A percentile compares a stretch with the other conserved stretches of the same genome.
phyloP scores from a whole-genome alignment of 23 tunicate genomes.

The Botrylloides violaceus region DNA sequence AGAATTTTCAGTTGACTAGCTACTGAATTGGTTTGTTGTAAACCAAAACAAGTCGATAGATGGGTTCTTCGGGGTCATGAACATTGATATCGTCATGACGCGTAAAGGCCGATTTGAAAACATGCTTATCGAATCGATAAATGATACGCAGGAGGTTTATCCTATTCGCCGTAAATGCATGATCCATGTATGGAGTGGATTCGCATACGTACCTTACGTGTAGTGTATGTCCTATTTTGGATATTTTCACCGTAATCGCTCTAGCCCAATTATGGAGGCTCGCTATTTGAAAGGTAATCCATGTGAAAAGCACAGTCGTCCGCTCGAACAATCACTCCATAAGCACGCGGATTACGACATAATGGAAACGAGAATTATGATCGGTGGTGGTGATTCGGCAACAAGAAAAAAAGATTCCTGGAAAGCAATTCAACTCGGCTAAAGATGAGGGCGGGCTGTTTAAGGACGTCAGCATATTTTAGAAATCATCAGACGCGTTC shows the following conservation, averaged over 20 bases:
- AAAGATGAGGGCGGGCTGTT: too few species aligned
- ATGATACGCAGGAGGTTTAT: background rate
- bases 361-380: background rate
- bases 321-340: background rate
- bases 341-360: background rate
- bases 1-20: slow-evolving; percentile 2
- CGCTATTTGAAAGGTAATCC: background rate
- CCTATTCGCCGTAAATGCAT: background rate
- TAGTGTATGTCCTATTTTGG: background rate
- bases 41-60: background rate
- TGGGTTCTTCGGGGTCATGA: slow-evolving; percentile 4
- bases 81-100: background rate
- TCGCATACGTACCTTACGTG: too few species aligned
- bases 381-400: background rate
- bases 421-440: too few species aligned
- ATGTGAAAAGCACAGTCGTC: background rate
- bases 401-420: too few species aligned
- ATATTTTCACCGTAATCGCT: background rate
- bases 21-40: background rate
- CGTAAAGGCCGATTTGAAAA: background rate
- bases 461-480: too few species aligned
- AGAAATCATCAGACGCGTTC: too few species aligned
- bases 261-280: background rate
- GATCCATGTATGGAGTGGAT: background rate
- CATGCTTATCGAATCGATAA: background rate